A percentile compares a stretch with the other conserved stretches of the same genome.
Evolutionary conservation across 1,140 invertebrate genomes (phyloP).

Genomic region (Sitophilus oryzae): DNA sequence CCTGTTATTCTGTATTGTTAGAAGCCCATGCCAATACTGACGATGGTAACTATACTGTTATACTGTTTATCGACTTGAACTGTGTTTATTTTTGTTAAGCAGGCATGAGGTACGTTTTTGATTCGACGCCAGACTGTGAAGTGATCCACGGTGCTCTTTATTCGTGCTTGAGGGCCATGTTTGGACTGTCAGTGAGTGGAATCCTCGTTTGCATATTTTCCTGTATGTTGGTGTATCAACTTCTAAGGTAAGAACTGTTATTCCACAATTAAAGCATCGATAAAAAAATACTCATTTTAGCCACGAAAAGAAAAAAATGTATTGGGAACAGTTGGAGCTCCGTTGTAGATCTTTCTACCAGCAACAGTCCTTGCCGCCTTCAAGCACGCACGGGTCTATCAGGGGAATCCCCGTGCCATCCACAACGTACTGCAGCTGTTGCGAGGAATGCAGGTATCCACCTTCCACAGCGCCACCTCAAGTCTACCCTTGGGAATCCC

Average conservation of each 20-base stretch:
- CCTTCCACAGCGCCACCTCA: conserved; percentile 49
- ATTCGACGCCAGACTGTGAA: conserved; percentile 77
- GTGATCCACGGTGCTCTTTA: conserved; percentile 82
- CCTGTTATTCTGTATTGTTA: conserved; percentile 63
- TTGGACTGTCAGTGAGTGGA: conserved; percentile 81
- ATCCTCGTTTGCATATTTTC: conserved; percentile 86
- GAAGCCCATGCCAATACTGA: conserved; percentile 53
- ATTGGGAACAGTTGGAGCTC: conserved; percentile 85
- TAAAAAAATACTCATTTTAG: conserved; percentile 44
- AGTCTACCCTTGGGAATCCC: conserved; percentile 47
- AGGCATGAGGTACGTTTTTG: conserved; percentile 66
- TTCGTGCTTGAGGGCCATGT: conserved; percentile 78
- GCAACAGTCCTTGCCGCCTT: conserved; percentile 48
- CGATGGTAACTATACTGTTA: conserved; percentile 47
- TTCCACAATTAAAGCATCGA: background rate
- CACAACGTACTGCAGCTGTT: conserved; percentile 59
- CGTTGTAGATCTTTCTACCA: conserved; percentile 70
- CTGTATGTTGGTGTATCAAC: conserved; percentile 84
- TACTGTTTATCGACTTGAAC: background rate
- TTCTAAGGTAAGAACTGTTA: conserved; percentile 56
- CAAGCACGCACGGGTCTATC: conserved; percentile 46
- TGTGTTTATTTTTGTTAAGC: conserved; percentile 1
- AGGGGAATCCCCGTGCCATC: conserved; percentile 39
- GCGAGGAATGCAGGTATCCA: conserved; percentile 61
- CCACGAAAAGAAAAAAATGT: conserved; percentile 89